Evolutionary conservation across 1,140 invertebrate species (phyloP), one percentile per base, ranked within the genome.

Genomic region (Argopecten irradians): DNA sequence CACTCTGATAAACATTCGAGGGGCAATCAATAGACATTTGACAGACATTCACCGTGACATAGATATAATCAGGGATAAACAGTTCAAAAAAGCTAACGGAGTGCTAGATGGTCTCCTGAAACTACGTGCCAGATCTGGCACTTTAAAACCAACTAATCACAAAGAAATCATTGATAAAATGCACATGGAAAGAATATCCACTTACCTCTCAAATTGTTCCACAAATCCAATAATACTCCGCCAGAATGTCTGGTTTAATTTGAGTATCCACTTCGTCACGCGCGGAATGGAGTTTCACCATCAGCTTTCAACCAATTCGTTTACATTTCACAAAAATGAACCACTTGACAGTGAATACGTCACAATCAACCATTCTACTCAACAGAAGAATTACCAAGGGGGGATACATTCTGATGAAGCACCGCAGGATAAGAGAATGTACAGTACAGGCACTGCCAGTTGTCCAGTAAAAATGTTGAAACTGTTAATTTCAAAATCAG

Each of bases 401-500:
- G 87, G 41, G 55, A 36, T 85, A 85, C 19, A n/a, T 39, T n/a
- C 34, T 85, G 41, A 14, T n/a, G 83, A 84, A 55, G 55, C 28
- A 8, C 34, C 13, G 16, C 22, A 22, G 9, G 83, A 88, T 82
- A 55, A 82, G 33, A 33, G 87, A 34, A 85, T 55, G 87, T 88
- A 85, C n/a, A 55, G 83, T 32, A 36, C 41, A 39, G 84, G 19
- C 22, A 46, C 41, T 22, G 43, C n/a, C 11, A 28, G 34, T 32
- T 88, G 87, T 82, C 87, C 87, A 2, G 87, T 88, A 9, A 85
- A 55, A 35, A 85, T 88, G 87, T 82, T 88, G 16, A 46, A 82
- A 16, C 32, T 88, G 33, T 41, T 88, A 8, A 22, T 85, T 5
- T n/a, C 34, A 33, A 88, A 88, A 85, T 71, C 83, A 1, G 43